Percentiles rank a stretch among this genome's conserved stretches.
phyloP scores from a whole-genome alignment of 2,113 vertebrate species.

The Trachemys scripta region DNA sequence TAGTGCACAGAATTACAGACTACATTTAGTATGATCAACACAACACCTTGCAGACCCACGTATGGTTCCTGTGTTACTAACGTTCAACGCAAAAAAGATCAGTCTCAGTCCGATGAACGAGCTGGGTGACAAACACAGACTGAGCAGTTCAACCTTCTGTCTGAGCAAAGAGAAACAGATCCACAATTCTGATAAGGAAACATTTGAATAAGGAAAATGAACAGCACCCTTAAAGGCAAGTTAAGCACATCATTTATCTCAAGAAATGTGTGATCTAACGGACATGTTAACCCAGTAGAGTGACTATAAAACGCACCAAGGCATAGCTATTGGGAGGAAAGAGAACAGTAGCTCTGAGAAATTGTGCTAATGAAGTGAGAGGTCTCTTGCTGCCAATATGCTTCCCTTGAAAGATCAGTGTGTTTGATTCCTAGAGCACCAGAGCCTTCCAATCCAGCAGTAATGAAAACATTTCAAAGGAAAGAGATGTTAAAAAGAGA shows the following conservation, averaged over 20 bases:
- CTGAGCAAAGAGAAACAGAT: conserved; percentile 23
- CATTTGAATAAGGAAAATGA: conserved; percentile 17
- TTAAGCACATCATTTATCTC: conserved; percentile 41
- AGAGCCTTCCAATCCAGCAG: background rate
- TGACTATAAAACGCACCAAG: background rate
- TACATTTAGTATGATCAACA: conserved; percentile 24
- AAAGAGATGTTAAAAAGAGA: background rate
- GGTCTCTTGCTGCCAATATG: rapidly evolving
- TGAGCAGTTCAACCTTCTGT: background rate
- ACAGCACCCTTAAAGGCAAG: conserved; percentile 60
- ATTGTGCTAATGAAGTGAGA: background rate
- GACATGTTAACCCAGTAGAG: background rate
- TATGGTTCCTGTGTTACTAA: background rate
- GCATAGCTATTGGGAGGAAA: background rate
- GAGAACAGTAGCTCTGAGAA: background rate
- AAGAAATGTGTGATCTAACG: conserved; percentile 27
- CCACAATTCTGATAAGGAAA: conserved; percentile 2
- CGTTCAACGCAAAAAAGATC: background rate
- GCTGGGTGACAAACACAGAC: background rate
- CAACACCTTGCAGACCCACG: background rate
- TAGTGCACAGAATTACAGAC: conserved; percentile 39
- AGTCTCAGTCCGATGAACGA: background rate
- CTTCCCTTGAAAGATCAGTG: background rate
- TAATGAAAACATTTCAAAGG: background rate
- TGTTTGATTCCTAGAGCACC: background rate